Evolutionary conservation across 2,797 vertebrate species (phyloP).

Genomic region (Alcedo quadribrachys): DNA sequence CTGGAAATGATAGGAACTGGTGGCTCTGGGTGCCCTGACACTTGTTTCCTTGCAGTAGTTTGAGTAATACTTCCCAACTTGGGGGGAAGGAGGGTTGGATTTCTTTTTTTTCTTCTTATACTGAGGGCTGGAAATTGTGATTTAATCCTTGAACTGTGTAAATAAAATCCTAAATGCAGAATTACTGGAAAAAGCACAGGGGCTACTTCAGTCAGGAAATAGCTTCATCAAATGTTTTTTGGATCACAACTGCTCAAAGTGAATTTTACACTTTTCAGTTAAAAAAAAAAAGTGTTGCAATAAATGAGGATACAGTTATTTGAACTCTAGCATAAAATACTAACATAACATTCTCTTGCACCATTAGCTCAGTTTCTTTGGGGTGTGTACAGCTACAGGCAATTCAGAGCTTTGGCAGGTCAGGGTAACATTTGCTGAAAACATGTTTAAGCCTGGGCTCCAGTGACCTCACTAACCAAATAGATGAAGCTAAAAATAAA

Average conservation of each 20-base stretch:
- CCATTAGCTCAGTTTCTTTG: slow-evolving; percentile 14
- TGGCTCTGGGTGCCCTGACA: background rate
- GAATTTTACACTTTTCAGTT: slow-evolving; percentile 1
- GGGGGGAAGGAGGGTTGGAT: background rate
- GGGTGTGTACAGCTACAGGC: slow-evolving; percentile 26
- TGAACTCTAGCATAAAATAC: slow-evolving; percentile 2
- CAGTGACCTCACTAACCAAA: slow-evolving; percentile 71
- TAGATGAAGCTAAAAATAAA: slow-evolving; percentile 74
- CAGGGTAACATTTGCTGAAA: slow-evolving; percentile 71
- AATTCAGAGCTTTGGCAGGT: slow-evolving; percentile 54
- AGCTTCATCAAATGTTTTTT: background rate
- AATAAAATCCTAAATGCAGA: slow-evolving; percentile 54
- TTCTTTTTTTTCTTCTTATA: background rate
- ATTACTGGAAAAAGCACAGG: slow-evolving; percentile 28
- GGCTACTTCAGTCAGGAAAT: slow-evolving; percentile 13
- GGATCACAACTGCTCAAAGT: background rate
- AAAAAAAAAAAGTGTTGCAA: background rate
- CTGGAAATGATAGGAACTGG: background rate
- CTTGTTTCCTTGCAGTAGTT: background rate
- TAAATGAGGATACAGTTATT: slow-evolving; percentile 39
- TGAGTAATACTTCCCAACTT: background rate
- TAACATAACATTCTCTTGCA: slow-evolving; percentile 20
- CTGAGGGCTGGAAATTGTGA: slow-evolving; percentile 32
- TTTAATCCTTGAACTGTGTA: slow-evolving; percentile 39
- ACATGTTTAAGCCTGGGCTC: slow-evolving; percentile 53